Evolutionary conservation across 2,113 vertebrate genomes (phyloP).

Genomic region (Oenanthe oenanthe): DNA sequence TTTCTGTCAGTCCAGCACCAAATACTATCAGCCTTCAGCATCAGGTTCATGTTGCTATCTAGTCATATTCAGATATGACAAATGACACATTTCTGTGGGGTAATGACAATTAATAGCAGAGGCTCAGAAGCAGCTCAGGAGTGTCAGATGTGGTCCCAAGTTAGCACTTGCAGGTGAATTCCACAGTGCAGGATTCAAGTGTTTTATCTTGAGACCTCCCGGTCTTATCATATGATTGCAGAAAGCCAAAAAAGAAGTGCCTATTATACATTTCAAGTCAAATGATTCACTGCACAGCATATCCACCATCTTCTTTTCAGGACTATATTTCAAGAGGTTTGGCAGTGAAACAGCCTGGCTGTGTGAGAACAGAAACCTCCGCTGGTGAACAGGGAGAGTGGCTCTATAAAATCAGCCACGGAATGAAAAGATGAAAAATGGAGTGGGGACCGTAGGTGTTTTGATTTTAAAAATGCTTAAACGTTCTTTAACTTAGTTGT

Average conservation of each 20-base stretch:
- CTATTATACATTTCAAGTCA: neutral
- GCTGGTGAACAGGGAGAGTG: neutral
- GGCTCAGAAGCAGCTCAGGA: neutral
- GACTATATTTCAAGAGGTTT: constrained; percentile 19
- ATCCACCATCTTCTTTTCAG: constrained; percentile 52
- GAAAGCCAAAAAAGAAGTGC: neutral
- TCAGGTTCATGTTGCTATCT: neutral
- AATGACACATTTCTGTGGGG: neutral
- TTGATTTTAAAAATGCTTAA: neutral
- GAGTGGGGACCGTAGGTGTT: too few relatives aligned
- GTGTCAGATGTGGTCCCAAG: neutral
- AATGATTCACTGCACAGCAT: neutral
- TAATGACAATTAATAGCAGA: neutral
- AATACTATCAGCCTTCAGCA: neutral
- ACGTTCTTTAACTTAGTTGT: neutral
- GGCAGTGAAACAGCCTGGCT: neutral
- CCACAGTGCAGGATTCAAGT: neutral
- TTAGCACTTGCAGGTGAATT: neutral
- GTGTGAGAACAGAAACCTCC: constrained; percentile 22
- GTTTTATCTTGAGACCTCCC: neutral
- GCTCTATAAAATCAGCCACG: neutral
- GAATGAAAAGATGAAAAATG: neutral
- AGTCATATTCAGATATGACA: neutral
- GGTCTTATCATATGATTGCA: neutral
- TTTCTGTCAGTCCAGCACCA: neutral